Evolutionary conservation across 1,140 invertebrate genomes (phyloP), one percentile per base, ranked within the genome.

Genomic region (Belonocnema kinseyi): DNA sequence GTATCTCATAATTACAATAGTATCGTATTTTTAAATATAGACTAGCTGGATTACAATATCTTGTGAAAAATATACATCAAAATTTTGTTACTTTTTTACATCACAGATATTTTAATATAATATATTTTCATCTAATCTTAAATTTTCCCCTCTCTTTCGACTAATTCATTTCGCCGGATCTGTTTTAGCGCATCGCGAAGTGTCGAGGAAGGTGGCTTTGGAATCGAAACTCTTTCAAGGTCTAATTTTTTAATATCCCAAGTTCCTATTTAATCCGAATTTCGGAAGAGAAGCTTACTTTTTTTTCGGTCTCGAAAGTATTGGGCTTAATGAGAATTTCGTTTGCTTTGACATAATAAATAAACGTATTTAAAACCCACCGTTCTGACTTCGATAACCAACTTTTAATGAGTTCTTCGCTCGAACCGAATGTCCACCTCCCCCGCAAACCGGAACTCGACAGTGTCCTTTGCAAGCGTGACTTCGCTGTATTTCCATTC

Each of bases 61-160:
- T 91, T 90, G 90, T 90, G 90, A 91, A 91, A 91, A 91, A 91
- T 91, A 91, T 91, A 91, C 90, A 91, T 91, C 88, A 90, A 91
- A 91, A 91, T 90, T 91, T 91, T 90, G 89, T 91, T 91, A 91
- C 86, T 90, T 91, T 89, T 91, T 90, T 91, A 91, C 90, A 91
- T 91, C 90, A 91, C 90, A 91, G 90, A 91, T 91, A 91, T 91
- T 91, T 91, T 91, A 90, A 91, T 91, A 91, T 91, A 90, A 88
- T 90, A 90, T 90, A 90, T 90, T 82, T 87, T 90, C 86, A 87
- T 90, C 88, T 90, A 90, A 87, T 87, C 84, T 90, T 88, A 90
- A 91, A 90, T 90, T 88, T 90, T 88, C 88, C 85, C 85, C 84
- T 78, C 82, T 79, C 86, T 82, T 86, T 90, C 87, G 82, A 85